Evolutionary conservation across 1,140 invertebrate genomes (phyloP).

Genomic region (Patella vulgata): DNA sequence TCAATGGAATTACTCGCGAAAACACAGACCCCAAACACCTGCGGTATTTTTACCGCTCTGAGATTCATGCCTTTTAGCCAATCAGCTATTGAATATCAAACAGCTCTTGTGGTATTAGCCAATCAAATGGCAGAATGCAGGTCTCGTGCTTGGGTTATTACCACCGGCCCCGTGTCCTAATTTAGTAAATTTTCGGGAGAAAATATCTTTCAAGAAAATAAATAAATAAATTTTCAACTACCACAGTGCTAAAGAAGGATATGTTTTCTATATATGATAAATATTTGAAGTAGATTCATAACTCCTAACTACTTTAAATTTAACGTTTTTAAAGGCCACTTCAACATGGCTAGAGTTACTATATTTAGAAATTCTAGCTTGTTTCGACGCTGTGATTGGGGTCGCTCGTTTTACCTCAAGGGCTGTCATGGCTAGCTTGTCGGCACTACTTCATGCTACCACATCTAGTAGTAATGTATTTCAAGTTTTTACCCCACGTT

Average conservation of each 20-base stretch:
- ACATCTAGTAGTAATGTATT: neutral
- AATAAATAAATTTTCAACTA: constrained; percentile 2
- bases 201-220: too few relatives aligned
- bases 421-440: constrained; percentile 16
- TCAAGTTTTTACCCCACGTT: neutral
- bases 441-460: constrained; percentile 36
- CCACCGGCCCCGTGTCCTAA: too few relatives aligned
- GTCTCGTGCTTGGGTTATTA: too few relatives aligned
- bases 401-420: constrained; percentile 22
- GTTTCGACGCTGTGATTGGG: constrained; percentile 31
- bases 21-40: too few relatives aligned
- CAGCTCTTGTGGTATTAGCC: too few relatives aligned
- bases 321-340: constrained; percentile 13
- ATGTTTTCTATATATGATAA: constrained; percentile 8
- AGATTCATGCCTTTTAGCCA: too few relatives aligned
- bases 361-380: constrained; percentile 31
- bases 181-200: too few relatives aligned
- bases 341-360: constrained; percentile 25
- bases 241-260: constrained; percentile 15
- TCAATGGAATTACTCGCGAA: too few relatives aligned
- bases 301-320: constrained; percentile 2
- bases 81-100: too few relatives aligned
- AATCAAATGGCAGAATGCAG: too few relatives aligned
- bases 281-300: neutral
- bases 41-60: too few relatives aligned